phyloP scores from a whole-genome alignment of 2,888 invertebrate genomes.

The Azorinus chamasolen region DNA sequence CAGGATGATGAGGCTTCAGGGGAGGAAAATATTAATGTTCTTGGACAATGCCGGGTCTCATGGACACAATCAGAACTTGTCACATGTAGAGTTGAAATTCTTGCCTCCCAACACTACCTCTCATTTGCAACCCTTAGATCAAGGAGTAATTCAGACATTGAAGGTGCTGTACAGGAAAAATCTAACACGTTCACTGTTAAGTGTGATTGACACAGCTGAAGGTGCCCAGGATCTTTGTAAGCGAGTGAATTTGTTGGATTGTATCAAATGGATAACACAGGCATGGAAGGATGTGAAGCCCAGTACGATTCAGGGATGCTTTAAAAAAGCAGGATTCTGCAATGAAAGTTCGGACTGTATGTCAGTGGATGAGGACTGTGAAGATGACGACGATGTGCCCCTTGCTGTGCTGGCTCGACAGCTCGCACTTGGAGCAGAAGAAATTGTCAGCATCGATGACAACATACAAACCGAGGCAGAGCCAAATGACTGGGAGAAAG shows the following conservation, averaged over 20 bases:
- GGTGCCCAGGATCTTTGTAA: neutral
- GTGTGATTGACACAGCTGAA: slow-evolving; percentile 1
- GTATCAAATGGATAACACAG: slow-evolving; percentile 7
- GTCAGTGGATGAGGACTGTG: too few species aligned
- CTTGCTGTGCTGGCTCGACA: too few species aligned
- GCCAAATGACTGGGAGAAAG: too few species aligned
- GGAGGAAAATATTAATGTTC: slow-evolving; percentile 18
- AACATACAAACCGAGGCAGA: too few species aligned
- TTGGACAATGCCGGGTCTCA: too few species aligned
- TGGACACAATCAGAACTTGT: neutral
- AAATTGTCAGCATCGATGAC: too few species aligned
- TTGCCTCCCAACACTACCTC: slow-evolving; percentile 35
- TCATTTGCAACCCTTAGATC: slow-evolving; percentile 35
- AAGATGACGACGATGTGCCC: slow-evolving; percentile 17
- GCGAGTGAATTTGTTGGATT: slow-evolving; percentile 21
- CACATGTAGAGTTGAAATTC: slow-evolving; percentile 19
- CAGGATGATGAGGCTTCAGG: slow-evolving; percentile 21
- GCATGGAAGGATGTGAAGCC: slow-evolving; percentile 15
- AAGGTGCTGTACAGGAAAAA: slow-evolving; percentile 25
- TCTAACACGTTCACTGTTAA: slow-evolving; percentile 1
- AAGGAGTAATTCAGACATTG: slow-evolving; percentile 36
- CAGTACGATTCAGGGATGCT: slow-evolving; percentile 21
- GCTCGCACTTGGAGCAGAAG: too few species aligned
- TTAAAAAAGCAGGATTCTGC: slow-evolving; percentile 8
- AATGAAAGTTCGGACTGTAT: neutral